phyloP scores from a whole-genome alignment of 2,888 invertebrate species.

The Leptinotarsa rubiginosa region DNA sequence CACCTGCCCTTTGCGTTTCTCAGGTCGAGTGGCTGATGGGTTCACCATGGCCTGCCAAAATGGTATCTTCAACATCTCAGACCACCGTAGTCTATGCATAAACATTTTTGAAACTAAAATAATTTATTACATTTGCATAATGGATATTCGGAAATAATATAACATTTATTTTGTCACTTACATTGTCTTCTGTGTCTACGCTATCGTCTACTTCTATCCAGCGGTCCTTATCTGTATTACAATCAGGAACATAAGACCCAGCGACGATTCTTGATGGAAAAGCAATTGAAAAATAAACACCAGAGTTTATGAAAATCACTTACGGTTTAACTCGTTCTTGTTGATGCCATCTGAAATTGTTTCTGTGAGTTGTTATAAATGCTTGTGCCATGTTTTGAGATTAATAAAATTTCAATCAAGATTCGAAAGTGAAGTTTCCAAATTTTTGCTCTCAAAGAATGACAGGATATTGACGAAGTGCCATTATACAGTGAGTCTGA shows the following conservation, averaged over 20 bases:
- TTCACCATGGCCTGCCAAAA: no score
- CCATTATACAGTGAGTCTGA: no score
- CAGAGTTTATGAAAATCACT: neutral
- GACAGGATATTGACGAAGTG: neutral
- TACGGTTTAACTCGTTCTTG: constrained; percentile 39
- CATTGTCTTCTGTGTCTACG: constrained; percentile 11
- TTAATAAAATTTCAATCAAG: neutral
- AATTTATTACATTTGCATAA: no score
- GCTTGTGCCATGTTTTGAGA: constrained; percentile 46
- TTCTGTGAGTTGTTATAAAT: constrained; percentile 46
- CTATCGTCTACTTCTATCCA: constrained; percentile 13
- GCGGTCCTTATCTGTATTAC: constrained; percentile 9
- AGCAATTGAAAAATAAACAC: no score
- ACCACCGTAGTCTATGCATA: no score
- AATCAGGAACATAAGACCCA: neutral
- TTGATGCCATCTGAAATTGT: constrained; percentile 42
- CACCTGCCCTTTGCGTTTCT: no score
- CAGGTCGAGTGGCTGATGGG: no score
- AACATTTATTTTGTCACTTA: neutral
- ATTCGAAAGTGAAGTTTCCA: neutral
- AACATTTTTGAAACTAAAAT: no score
- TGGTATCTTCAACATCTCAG: no score
- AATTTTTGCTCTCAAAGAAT: neutral
- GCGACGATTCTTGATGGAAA: neutral
- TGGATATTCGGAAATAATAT: no score